Conservation (phyloP, 2,797 vertebrate genomes). For the Kryptopterus vitreolus region DNA sequence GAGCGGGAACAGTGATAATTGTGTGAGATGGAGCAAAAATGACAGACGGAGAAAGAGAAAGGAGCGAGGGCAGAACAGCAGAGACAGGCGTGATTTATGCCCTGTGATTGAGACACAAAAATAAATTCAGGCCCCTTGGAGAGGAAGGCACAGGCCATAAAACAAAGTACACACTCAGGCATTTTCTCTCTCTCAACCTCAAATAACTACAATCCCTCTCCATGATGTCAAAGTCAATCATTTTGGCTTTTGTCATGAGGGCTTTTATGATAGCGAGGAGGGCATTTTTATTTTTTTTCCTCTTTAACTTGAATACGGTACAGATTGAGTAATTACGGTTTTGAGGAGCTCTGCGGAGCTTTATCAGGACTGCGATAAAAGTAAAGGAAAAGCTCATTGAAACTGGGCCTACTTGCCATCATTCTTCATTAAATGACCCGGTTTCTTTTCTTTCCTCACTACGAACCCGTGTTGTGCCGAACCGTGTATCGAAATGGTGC, state of each 20-base stretch:
- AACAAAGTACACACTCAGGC: conserved; percentile 66
- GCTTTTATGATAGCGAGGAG: conserved; percentile 62
- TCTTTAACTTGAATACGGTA: conserved; percentile 16
- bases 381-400: conserved; percentile 22
- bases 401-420: conserved; percentile 26
- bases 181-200: conserved; percentile 63
- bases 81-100: conserved; percentile 71
- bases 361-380: conserved; percentile 25
- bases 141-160: conserved; percentile 67
- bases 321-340: conserved; percentile 38
- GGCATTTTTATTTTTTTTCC: conserved; percentile 45
- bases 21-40: conserved; percentile 43
- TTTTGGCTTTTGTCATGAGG: conserved; percentile 70
- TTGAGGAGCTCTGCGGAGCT: conserved; percentile 16
- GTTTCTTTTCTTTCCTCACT: conserved; percentile 5
- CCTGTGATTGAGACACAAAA: conserved; percentile 68
- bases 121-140: conserved; percentile 69
- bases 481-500: not conserved
- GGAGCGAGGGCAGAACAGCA: conserved; percentile 18
- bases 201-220: conserved; percentile 67
- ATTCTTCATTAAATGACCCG: conserved; percentile 33
- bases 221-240: conserved; percentile 68
- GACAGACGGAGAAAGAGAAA: conserved; percentile 59
- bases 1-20: conserved; percentile 2
- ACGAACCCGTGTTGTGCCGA: not conserved